phyloP scores from a whole-genome alignment of 2,888 invertebrate species.

The Hydriomena furcata region DNA sequence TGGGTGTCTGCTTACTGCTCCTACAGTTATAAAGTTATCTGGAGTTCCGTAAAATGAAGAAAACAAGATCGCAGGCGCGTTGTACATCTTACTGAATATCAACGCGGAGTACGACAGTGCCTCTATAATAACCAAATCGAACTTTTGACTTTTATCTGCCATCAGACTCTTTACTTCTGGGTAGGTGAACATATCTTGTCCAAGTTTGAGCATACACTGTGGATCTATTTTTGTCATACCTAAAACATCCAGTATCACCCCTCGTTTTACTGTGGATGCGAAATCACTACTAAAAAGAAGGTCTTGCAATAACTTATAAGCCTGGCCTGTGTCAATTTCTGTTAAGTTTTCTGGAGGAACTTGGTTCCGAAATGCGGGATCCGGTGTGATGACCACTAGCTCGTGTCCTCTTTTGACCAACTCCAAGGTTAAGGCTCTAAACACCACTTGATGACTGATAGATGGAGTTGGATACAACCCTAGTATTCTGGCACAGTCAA shows the following conservation, averaged over 20 bases:
- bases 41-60: conserved; percentile 39
- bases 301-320: conserved; percentile 22
- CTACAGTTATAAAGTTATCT: conserved; percentile 36
- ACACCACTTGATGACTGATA: conserved; percentile 63
- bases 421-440: conserved; percentile 49
- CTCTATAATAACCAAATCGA: conserved; percentile 47
- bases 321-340: conserved; percentile 51
- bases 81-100: conserved; percentile 40
- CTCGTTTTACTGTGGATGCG: conserved; percentile 21
- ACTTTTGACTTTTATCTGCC: conserved; percentile 41
- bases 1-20: conserved; percentile 41
- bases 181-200: conserved; percentile 19
- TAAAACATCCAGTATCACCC: conserved; percentile 27
- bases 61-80: conserved; percentile 42
- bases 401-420: conserved; percentile 62
- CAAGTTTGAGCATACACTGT: conserved; percentile 6
- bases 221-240: conserved; percentile 1
- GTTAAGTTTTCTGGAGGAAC: conserved; percentile 45
- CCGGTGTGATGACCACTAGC: conserved; percentile 54
- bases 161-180: conserved; percentile 36
- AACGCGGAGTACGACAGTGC: conserved; percentile 34
- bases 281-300: not conserved
- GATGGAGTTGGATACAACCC: conserved; percentile 54
- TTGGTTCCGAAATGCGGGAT: conserved; percentile 44
- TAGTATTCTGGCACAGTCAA: conserved; percentile 50